A percentile compares a stretch with the other conserved stretches of the same genome.
Evolutionary conservation across 2,113 vertebrate species (phyloP).

Genomic region (Psammodynastes pulverulentus): DNA sequence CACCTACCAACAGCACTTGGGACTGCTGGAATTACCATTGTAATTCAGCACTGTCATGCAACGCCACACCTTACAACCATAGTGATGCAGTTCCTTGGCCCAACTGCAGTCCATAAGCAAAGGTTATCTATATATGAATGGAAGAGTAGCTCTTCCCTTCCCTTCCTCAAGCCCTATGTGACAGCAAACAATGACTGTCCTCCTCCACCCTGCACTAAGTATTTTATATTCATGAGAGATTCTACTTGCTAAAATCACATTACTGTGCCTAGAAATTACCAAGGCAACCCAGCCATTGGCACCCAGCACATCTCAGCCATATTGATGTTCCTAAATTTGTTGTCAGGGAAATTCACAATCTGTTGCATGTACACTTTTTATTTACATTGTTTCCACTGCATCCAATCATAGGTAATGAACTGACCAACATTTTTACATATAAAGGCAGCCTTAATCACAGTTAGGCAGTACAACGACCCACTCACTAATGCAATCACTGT

Average conservation of each 20-base stretch:
- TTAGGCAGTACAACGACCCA: too few species aligned
- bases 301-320: neutral
- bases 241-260: neutral
- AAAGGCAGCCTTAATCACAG: too few species aligned
- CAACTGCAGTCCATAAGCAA: neutral
- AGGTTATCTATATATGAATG: neutral
- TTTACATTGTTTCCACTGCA: neutral
- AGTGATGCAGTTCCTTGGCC: neutral
- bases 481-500: neutral
- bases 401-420: neutral
- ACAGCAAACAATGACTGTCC: neutral
- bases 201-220: neutral
- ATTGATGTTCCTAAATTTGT: neutral
- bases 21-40: neutral
- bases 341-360: neutral
- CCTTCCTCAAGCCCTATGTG: neutral
- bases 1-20: neutral
- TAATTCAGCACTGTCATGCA: neutral
- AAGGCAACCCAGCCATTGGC: constrained; percentile 3
- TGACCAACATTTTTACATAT: neutral
- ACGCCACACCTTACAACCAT: neutral
- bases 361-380: neutral
- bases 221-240: neutral
- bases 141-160: neutral
- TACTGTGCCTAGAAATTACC: neutral